These are phyloP conservation scores for Pelobates fuscus DNA, from an alignment of 2,113 vertebrate species.

Conservation along the genomic window DNA sequence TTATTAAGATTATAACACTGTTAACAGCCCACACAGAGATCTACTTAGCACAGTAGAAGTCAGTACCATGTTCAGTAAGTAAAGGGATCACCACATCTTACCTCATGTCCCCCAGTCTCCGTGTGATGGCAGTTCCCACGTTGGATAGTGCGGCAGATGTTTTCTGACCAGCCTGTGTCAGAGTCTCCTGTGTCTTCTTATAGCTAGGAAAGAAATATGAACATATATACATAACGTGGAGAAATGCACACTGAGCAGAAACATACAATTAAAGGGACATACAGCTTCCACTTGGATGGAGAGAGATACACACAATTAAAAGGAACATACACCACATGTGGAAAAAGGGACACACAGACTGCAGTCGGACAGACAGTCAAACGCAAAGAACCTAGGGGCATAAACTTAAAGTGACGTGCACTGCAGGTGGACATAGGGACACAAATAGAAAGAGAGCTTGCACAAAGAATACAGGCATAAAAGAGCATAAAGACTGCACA, in stretches of 20 bases:
- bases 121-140: conserved; percentile 84
- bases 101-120: conserved; percentile 94
- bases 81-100: conserved; percentile 67
- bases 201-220: conserved; percentile 71
- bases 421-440: background rate
- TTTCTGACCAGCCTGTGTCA: conserved; percentile 92
- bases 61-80: too few relatives aligned
- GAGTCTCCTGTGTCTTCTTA: conserved; percentile 97
- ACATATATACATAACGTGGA: background rate
- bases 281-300: background rate
- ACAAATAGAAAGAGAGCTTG: background rate
- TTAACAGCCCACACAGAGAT: too few relatives aligned
- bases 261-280: background rate
- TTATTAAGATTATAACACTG: too few relatives aligned
- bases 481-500: background rate
- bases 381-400: too few relatives aligned
- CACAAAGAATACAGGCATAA: too few relatives aligned
- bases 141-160: conserved; percentile 89
- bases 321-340: background rate
- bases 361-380: background rate
- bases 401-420: too few relatives aligned
- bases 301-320: background rate
- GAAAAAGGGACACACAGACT: background rate
- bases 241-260: background rate
- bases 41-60: too few relatives aligned